phyloP scores from a whole-genome alignment of 2,797 vertebrate genomes.

The Poecilia wingei region DNA sequence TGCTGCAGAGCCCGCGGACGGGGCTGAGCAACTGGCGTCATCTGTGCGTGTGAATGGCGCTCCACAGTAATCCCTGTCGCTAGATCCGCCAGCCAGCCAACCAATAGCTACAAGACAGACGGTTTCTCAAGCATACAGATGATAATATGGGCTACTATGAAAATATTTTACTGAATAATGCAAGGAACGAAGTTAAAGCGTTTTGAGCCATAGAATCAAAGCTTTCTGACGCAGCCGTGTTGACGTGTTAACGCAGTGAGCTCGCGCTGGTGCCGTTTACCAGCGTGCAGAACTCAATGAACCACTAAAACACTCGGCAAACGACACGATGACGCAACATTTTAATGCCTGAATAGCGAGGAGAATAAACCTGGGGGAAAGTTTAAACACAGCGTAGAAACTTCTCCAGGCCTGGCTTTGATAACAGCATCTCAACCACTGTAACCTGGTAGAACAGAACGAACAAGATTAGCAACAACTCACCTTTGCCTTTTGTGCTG shows the following conservation, averaged over 20 bases:
- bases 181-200: background rate
- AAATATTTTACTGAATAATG: background rate
- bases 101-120: background rate
- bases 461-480: background rate
- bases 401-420: background rate
- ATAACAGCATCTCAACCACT: background rate
- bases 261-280: background rate
- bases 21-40: background rate
- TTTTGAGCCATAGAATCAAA: background rate
- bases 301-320: background rate
- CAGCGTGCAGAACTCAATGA: background rate
- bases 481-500: conserved; percentile 5
- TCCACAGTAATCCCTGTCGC: background rate
- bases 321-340: background rate
- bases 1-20: background rate
- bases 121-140: background rate
- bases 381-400: background rate
- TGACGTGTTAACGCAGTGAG: background rate
- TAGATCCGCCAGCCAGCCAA: background rate
- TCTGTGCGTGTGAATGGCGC: background rate
- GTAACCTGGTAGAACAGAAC: background rate
- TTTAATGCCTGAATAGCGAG: too few species aligned
- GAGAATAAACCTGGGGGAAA: background rate
- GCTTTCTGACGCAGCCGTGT: conserved; percentile 3
- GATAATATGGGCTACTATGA: background rate